These are phyloP conservation scores for Bellardia bayeri DNA, from an alignment of 2,888 invertebrate species.

Conservation along the genomic window DNA sequence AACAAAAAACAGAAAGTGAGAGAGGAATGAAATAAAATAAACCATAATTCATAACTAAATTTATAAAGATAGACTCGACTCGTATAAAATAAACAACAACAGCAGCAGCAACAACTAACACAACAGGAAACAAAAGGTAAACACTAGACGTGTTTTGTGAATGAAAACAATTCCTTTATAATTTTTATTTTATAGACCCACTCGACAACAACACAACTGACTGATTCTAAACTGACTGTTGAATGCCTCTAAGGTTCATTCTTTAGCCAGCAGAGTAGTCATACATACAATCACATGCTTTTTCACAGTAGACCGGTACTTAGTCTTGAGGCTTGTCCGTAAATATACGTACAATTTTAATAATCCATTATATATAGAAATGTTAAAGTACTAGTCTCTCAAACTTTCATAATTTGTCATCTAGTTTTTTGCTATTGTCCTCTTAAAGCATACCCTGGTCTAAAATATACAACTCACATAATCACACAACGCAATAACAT, in stretches of 20 bases:
- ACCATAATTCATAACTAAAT: conserved; percentile 69
- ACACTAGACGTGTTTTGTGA: conserved; percentile 66
- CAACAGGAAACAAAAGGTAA: conserved; percentile 64
- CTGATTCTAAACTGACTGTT: conserved; percentile 65
- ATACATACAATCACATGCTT: conserved; percentile 12
- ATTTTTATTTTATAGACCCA: conserved; percentile 64
- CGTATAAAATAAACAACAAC: conserved; percentile 44
- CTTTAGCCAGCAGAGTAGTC: conserved; percentile 37
- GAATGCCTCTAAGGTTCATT: conserved; percentile 66
- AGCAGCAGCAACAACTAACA: conserved; percentile 24
- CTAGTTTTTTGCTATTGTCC: too few relatives aligned
- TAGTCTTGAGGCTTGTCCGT: not conserved
- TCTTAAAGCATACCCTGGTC: too few relatives aligned
- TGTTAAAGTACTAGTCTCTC: too few relatives aligned
- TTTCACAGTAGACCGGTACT: conserved; percentile 35
- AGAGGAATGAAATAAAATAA: conserved; percentile 51
- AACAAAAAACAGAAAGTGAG: not conserved
- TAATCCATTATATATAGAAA: too few relatives aligned
- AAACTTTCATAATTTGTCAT: too few relatives aligned
- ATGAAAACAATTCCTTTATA: conserved; percentile 63
- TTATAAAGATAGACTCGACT: conserved; percentile 67
- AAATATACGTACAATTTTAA: too few relatives aligned
- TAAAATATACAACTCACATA: too few relatives aligned
- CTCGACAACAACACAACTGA: conserved; percentile 47
- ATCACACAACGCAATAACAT: too few relatives aligned